A percentile compares a stretch with the other conserved stretches of the same genome.
Conservation (phyloP, 2,888 invertebrate genomes). For the Copidosoma aretas region DNA sequence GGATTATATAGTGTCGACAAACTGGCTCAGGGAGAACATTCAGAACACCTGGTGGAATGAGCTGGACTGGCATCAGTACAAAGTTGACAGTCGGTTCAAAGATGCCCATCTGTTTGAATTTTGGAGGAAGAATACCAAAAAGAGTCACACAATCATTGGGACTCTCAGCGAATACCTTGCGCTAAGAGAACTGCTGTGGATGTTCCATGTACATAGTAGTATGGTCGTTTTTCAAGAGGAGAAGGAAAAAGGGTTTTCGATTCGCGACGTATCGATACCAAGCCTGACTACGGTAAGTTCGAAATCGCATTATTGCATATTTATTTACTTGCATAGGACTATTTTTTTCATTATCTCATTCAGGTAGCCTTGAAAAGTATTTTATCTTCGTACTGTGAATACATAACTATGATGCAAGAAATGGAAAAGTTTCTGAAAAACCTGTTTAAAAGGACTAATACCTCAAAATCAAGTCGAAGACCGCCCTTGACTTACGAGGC, state of each 20-base stretch:
- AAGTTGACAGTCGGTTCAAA: slow-evolving; percentile 54
- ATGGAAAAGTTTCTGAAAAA: slow-evolving; percentile 59
- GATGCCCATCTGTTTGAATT: slow-evolving; percentile 61
- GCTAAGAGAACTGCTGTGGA: slow-evolving; percentile 58
- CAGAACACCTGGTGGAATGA: slow-evolving; percentile 64
- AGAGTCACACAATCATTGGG: slow-evolving; percentile 45
- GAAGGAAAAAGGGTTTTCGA: slow-evolving; percentile 43
- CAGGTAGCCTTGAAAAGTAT: slow-evolving; percentile 56
- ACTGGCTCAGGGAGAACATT: slow-evolving; percentile 57
- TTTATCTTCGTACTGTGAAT: slow-evolving; percentile 51
- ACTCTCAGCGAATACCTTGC: slow-evolving; percentile 57
- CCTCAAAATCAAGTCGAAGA: slow-evolving; percentile 39
- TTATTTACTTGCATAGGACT: slow-evolving; percentile 5
- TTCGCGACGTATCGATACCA: slow-evolving; percentile 55
- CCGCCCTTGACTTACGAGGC: slow-evolving; percentile 64
- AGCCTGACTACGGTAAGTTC: slow-evolving; percentile 55
- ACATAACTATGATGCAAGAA: slow-evolving; percentile 54
- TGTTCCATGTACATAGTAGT: slow-evolving; percentile 53
- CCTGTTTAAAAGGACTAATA: slow-evolving; percentile 47
- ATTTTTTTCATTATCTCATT: slow-evolving; percentile 21
- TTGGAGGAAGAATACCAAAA: slow-evolving; percentile 53
- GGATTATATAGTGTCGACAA: slow-evolving; percentile 49
- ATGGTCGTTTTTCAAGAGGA: slow-evolving; percentile 53
- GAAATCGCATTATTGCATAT: background rate
- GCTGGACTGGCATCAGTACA: slow-evolving; percentile 51